Percentiles rank a stretch among this genome's conserved stretches.
phyloP scores from a whole-genome alignment of 2,888 invertebrate genomes.

The Amitus sp. region DNA sequence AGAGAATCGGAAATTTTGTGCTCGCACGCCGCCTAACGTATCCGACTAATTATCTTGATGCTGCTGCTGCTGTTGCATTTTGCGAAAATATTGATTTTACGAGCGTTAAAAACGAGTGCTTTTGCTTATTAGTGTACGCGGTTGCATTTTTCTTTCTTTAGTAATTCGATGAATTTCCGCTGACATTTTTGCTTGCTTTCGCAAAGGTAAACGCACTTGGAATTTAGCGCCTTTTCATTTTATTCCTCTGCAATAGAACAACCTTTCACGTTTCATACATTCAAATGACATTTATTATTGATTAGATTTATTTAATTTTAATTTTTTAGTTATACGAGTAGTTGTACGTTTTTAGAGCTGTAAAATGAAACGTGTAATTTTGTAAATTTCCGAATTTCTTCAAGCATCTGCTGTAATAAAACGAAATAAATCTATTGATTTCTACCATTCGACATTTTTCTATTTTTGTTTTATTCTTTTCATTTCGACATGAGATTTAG shows the following conservation, averaged over 20 bases:
- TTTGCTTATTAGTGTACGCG: no score
- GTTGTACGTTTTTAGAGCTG: conserved; percentile 28
- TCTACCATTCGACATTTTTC: conserved; percentile 1
- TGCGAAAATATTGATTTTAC: background rate
- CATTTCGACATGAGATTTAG: no score
- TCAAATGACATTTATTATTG: conserved; percentile 23
- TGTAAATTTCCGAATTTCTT: conserved; percentile 29
- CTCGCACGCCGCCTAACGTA: no score
- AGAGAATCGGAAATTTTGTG: conserved; percentile 7
- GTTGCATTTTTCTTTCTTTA: no score
- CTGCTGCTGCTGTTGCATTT: background rate
- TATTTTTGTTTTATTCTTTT: no score
- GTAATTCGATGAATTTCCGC: background rate
- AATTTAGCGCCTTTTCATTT: conserved; percentile 24
- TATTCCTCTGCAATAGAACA: conserved; percentile 1
- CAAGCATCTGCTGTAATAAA: conserved; percentile 9
- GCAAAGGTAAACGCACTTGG: background rate
- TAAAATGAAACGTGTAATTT: conserved; percentile 32
- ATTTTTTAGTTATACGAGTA: conserved; percentile 28
- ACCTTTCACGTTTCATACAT: no score
- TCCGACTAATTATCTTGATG: background rate
- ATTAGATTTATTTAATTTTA: conserved; percentile 36
- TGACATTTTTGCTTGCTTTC: background rate
- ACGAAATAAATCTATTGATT: conserved; percentile 15
- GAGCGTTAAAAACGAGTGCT: no score